Percentiles rank a stretch among this genome's conserved stretches.
Conservation (phyloP, 2,797 vertebrate species). For the Enoplosus armatus region DNA sequence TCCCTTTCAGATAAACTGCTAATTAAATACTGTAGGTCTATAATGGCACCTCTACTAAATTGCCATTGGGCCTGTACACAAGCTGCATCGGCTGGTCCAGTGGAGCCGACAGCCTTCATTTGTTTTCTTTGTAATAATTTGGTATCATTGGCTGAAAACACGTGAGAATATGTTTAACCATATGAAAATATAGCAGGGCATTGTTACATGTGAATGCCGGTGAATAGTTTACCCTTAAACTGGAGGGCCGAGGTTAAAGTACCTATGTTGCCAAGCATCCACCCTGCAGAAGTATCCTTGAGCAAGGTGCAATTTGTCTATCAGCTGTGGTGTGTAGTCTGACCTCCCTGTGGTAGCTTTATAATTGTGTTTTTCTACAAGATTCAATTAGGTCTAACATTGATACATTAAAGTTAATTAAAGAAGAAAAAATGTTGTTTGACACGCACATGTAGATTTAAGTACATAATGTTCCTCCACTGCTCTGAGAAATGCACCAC, state of each 20-base stretch:
- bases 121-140: neutral
- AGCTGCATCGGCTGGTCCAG: neutral
- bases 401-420: neutral
- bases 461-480: constrained; percentile 4
- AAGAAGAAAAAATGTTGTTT: neutral
- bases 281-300: constrained; percentile 2
- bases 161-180: neutral
- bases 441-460: neutral
- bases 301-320: neutral
- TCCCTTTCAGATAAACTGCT: constrained; percentile 65
- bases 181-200: constrained; percentile 3
- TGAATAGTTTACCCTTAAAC: neutral
- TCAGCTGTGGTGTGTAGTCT: neutral
- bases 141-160: constrained; percentile 5
- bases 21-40: constrained; percentile 53
- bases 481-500: neutral
- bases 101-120: neutral
- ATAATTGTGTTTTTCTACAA: neutral
- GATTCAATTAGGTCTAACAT: neutral
- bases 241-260: neutral
- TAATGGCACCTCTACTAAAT: constrained; percentile 21
- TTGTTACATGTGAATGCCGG: neutral
- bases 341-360: neutral
- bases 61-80: constrained; percentile 6
- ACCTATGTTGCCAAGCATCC: neutral